Conservation (phyloP, 2,797 vertebrate species). For the Catostomus latipinnis region DNA sequence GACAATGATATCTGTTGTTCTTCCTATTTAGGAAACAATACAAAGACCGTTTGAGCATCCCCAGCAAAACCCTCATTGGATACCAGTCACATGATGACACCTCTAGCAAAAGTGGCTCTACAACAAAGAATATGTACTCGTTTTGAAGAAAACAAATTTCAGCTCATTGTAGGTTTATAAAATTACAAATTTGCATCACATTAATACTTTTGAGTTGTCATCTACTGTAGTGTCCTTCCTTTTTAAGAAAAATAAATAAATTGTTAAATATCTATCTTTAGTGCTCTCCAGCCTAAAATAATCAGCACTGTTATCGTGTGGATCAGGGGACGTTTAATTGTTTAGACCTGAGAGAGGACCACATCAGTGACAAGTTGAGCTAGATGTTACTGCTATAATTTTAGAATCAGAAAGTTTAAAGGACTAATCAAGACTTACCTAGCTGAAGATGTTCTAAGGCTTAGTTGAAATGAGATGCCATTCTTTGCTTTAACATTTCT, state of each 20-base stretch:
- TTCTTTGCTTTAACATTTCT: constrained; percentile 60
- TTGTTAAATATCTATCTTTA: constrained; percentile 67
- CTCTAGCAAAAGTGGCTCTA: constrained; percentile 88
- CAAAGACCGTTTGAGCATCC: constrained; percentile 83
- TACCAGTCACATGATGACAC: constrained; percentile 88
- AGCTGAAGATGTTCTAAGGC: constrained; percentile 64
- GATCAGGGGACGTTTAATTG: constrained; percentile 42
- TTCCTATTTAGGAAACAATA: constrained; percentile 76
- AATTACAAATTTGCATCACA: constrained; percentile 77
- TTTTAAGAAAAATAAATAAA: constrained; percentile 68
- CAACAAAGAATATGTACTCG: constrained; percentile 86
- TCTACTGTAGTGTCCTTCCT: constrained; percentile 81
- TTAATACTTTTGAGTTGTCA: constrained; percentile 77
- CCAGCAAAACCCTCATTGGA: constrained; percentile 79
- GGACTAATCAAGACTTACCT: constrained; percentile 67
- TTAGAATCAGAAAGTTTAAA: constrained; percentile 69
- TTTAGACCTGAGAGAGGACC: constrained; percentile 44
- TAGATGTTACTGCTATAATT: constrained; percentile 66
- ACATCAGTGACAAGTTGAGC: constrained; percentile 57
- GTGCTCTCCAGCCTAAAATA: constrained; percentile 57
- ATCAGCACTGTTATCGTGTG: constrained; percentile 38
- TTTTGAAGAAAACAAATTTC: constrained; percentile 76
- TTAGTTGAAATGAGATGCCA: constrained; percentile 59
- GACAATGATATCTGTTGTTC: constrained; percentile 10
- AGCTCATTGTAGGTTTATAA: constrained; percentile 80